Evolutionary conservation across 2,113 vertebrate genomes (phyloP), one percentile per base, ranked within the genome.

Genomic region (Cynopterus brachyotis): DNA sequence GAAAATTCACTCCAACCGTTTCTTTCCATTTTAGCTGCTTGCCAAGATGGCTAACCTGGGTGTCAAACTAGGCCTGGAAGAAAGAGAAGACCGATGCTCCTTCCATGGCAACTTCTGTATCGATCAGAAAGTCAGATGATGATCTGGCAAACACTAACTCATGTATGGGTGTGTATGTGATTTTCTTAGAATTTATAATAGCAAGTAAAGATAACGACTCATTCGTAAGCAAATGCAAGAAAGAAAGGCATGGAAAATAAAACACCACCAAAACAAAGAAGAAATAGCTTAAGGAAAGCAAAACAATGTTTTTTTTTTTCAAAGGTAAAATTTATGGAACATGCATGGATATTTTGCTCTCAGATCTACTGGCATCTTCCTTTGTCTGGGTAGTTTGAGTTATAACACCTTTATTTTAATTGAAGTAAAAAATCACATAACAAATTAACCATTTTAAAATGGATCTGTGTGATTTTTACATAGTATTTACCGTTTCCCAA

Each of bases 301-400:
- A 76, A 78, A 78, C 70, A 60, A 64, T 47, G 47, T 45, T 15
- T 59, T 20, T 50, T 40, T 87, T 57, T 57, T 76, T 76, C 55
- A 15, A 35, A 66, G 45, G 6, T 32, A n/a, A 82, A 95, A 78
- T 53, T 72, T 42, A 73, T 35, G 15, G n/a, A 47, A 57, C 67
- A 89, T 73, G 86, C 83, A n/a, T 91, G 80, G 55, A 81, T 79
- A 94, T 78, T 69, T 97, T 96, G 45, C 64, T 94, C 28, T 94
- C 87, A 35, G 35, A 6, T 86, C 20, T 53, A 35, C 7, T 70
- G 76, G 17, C 91, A 66, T 69, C 53, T 55, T 81, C 55, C 70
- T 96, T 90, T 73, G 83, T 50, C 67, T 89, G 60, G 64, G 75
- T 45, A 37, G 45, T 59, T 67, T 96, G 83, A 55, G 79, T 89